phyloP scores from a whole-genome alignment of 2,113 vertebrate genomes.

The Callipepla squamata region DNA sequence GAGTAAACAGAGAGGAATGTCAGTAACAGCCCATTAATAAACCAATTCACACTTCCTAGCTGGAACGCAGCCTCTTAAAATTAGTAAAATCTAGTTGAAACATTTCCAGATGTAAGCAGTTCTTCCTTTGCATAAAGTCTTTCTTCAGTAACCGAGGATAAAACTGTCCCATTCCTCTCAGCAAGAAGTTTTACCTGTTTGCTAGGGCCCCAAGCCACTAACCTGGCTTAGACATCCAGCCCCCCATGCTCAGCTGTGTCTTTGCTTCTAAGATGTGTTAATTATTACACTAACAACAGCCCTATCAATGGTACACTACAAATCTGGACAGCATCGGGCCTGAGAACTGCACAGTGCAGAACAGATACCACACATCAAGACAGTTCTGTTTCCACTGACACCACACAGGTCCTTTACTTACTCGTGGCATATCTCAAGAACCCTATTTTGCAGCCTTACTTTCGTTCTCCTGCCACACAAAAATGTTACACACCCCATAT shows the following conservation, averaged over 20 bases:
- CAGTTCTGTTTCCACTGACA: background rate
- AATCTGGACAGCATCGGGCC: background rate
- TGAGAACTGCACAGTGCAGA: background rate
- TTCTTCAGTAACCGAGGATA: background rate
- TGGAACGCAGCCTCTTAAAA: background rate
- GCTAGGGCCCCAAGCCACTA: background rate
- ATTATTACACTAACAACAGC: background rate
- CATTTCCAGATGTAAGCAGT: background rate
- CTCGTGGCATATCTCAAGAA: background rate
- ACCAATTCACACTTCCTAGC: background rate
- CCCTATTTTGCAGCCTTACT: background rate
- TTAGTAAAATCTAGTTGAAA: background rate
- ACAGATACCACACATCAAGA: background rate
- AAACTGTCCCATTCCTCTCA: background rate
- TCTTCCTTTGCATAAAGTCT: background rate
- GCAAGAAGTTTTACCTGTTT: background rate
- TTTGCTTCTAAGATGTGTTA: background rate
- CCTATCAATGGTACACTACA: background rate
- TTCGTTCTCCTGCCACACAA: background rate
- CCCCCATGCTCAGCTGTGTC: fast-evolving
- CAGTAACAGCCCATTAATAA: background rate
- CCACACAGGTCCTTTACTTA: background rate
- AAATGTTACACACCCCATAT: background rate
- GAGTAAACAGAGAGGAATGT: constrained; percentile 10
- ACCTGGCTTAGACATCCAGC: background rate